Evolutionary conservation across 2,888 invertebrate species (phyloP).

Genomic region (Epirrita christyi): DNA sequence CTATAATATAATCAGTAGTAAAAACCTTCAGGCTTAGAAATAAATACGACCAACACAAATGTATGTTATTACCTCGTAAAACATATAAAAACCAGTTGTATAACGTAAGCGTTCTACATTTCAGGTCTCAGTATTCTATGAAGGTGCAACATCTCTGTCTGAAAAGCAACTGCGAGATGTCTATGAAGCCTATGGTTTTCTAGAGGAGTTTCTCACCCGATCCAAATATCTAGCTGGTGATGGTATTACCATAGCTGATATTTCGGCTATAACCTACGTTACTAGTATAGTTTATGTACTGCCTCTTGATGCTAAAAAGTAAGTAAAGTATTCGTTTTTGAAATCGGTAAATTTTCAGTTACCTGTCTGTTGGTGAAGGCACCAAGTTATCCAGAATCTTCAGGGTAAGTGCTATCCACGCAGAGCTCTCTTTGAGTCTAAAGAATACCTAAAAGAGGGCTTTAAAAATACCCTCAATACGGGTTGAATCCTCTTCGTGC

Average conservation of each 20-base stretch:
- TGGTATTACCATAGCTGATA: conserved; percentile 81
- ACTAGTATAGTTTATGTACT: conserved; percentile 11
- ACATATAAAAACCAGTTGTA: neutral
- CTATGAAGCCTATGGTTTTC: conserved; percentile 68
- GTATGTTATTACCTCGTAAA: too few species aligned
- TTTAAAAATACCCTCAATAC: too few species aligned
- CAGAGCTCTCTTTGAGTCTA: too few species aligned
- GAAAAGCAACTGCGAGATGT: conserved; percentile 62
- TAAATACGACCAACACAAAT: too few species aligned
- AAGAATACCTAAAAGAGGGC: too few species aligned
- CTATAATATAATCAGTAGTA: too few species aligned
- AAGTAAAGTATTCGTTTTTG: neutral
- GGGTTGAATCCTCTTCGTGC: too few species aligned
- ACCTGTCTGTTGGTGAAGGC: too few species aligned
- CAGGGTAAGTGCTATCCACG: too few species aligned
- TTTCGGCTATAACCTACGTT: conserved; percentile 52
- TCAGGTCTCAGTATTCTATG: conserved; percentile 19
- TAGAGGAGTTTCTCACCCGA: conserved; percentile 74
- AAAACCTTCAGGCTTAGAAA: too few species aligned
- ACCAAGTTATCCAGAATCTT: too few species aligned
- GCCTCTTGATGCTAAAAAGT: conserved; percentile 6
- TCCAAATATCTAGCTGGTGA: conserved; percentile 80
- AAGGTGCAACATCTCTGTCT: conserved; percentile 37
- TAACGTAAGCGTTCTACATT: neutral
- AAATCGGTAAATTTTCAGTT: too few species aligned